A percentile compares a stretch with the other conserved stretches of the same genome.
Evolutionary conservation across 2,797 vertebrate genomes (phyloP).

Genomic region (Staurois parvus): DNA sequence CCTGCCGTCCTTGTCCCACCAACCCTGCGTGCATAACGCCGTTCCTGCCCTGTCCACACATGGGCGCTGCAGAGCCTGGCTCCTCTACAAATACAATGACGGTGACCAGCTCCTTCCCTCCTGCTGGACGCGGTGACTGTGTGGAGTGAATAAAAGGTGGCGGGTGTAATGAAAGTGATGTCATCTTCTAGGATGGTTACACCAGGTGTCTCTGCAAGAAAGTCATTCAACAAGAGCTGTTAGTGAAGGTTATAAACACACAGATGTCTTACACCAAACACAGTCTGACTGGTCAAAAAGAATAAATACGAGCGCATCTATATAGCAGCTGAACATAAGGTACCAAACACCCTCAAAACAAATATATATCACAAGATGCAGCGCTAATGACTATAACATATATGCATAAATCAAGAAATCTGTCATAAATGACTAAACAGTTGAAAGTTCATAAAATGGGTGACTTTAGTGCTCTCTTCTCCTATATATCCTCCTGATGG

Average conservation of each 20-base stretch:
- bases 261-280: too few relatives aligned
- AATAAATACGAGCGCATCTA: too few relatives aligned
- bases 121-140: slow-evolving; percentile 25
- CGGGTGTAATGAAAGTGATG: slow-evolving; percentile 49
- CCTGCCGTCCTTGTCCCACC: neutral
- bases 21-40: neutral
- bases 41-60: slow-evolving; percentile 14
- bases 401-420: too few relatives aligned
- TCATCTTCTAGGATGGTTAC: slow-evolving; percentile 23
- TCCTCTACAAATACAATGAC: slow-evolving; percentile 5
- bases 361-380: too few relatives aligned
- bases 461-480: too few relatives aligned
- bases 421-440: too few relatives aligned
- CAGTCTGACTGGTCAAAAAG: too few relatives aligned
- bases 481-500: too few relatives aligned
- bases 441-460: too few relatives aligned
- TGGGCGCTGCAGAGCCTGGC: slow-evolving; percentile 5
- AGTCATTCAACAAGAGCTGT: neutral
- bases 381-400: too few relatives aligned
- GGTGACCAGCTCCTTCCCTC: slow-evolving; percentile 10
- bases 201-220: slow-evolving; percentile 54
- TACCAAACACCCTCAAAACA: too few relatives aligned
- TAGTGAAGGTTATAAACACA: neutral
- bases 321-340: too few relatives aligned
- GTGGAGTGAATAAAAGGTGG: slow-evolving; percentile 51